Percentiles rank a stretch among this genome's conserved stretches.
Conservation (phyloP, 2,888 invertebrate species). For the Hofmannophila pseudospretella region DNA sequence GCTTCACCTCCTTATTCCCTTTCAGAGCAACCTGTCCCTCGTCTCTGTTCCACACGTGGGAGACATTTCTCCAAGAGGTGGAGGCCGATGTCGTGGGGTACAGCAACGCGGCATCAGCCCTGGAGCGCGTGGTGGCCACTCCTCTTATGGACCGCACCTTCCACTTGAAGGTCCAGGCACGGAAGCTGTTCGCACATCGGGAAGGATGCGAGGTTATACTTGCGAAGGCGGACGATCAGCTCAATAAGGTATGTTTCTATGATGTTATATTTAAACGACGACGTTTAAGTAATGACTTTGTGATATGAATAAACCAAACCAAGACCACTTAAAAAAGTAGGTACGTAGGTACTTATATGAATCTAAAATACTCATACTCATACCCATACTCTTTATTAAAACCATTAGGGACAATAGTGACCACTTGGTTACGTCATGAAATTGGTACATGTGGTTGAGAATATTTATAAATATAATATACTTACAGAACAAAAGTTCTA, state of each 20-base stretch:
- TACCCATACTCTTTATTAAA: no score
- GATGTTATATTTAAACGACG: no score
- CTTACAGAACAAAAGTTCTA: no score
- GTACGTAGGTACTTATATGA: no score
- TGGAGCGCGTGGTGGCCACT: conserved; percentile 87
- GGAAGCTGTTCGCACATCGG: conserved; percentile 93
- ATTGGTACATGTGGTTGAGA: no score
- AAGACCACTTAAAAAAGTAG: no score
- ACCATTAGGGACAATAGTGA: no score
- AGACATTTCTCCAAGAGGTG: conserved; percentile 92
- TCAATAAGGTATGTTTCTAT: conserved; percentile 68
- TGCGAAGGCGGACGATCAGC: conserved; percentile 84
- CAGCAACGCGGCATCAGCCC: conserved; percentile 88
- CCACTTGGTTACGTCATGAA: no score
- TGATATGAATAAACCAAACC: no score
- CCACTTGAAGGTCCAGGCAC: conserved; percentile 92
- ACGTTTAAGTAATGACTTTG: no score
- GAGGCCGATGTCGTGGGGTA: conserved; percentile 92
- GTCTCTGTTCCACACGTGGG: conserved; percentile 93
- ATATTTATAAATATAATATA: no score
- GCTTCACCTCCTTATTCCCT: conserved; percentile 1
- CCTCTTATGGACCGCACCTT: conserved; percentile 92
- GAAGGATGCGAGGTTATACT: conserved; percentile 94
- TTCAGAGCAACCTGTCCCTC: conserved; percentile 85
- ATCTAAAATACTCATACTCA: no score